phyloP scores from a whole-genome alignment of 2,888 invertebrate genomes.

The Aporophyla lueneburgensis region DNA sequence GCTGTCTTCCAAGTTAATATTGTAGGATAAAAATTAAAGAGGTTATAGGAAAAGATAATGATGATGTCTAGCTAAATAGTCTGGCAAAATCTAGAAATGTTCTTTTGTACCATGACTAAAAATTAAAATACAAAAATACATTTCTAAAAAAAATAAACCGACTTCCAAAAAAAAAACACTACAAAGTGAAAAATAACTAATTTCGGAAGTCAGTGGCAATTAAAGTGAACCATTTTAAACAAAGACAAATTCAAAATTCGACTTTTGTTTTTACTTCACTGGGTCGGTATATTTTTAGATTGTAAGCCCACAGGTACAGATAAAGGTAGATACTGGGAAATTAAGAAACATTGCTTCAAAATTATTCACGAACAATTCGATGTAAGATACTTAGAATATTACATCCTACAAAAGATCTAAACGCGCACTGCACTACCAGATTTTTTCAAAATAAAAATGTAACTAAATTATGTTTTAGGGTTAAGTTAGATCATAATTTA shows the following conservation, averaged over 20 bases:
- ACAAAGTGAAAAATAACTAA: too few species aligned
- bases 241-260: too few species aligned
- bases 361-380: not conserved
- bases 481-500: not conserved
- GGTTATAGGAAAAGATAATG: too few species aligned
- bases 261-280: not conserved
- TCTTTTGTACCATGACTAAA: too few species aligned
- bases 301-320: not conserved
- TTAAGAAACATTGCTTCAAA: rapidly evolving
- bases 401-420: constrained; percentile 16
- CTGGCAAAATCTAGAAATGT: too few species aligned
- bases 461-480: not conserved
- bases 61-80: too few species aligned
- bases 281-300: not conserved
- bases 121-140: too few species aligned
- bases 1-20: not conserved
- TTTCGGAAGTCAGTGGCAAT: too few species aligned
- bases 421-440: not conserved
- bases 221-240: not conserved
- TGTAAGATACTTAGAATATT: not conserved
- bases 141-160: too few species aligned
- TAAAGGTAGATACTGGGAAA: too few species aligned
- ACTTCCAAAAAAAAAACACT: too few species aligned
- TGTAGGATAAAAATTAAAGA: not conserved
- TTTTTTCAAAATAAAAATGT: not conserved